Conservation (phyloP, 2,113 vertebrate genomes). For the Sinocyclocheilus rhinocerous region DNA sequence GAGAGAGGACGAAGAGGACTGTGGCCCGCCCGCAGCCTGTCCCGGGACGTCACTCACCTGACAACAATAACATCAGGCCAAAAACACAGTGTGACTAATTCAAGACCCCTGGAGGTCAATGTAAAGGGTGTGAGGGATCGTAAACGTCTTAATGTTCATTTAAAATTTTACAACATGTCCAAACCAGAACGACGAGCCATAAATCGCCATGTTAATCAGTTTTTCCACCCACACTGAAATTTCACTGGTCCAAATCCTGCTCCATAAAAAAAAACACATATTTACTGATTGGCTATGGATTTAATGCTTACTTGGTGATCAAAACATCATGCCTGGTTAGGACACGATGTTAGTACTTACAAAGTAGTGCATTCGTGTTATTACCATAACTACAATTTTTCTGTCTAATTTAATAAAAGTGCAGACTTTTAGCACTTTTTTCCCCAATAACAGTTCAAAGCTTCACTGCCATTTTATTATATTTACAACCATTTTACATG, state of each 20-base stretch:
- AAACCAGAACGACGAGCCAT: neutral
- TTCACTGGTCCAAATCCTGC: neutral
- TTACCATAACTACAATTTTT: neutral
- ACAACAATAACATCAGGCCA: constrained; percentile 73
- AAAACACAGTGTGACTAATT: constrained; percentile 1
- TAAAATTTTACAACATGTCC: neutral
- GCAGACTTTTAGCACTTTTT: neutral
- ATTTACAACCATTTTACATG: neutral
- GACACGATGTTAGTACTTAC: neutral
- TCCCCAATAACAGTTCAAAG: no score
- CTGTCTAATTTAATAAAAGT: neutral
- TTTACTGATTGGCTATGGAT: neutral
- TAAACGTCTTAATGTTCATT: neutral
- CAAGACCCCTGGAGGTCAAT: neutral
- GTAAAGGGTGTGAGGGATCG: neutral
- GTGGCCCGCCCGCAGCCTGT: constrained; percentile 74
- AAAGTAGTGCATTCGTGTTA: neutral
- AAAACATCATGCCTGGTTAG: neutral
- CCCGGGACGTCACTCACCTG: constrained; percentile 91
- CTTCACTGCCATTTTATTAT: no score
- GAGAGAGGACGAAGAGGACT: constrained; percentile 73
- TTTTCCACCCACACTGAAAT: neutral
- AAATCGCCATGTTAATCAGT: neutral
- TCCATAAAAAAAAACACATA: neutral
- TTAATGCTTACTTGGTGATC: neutral